Conservation (phyloP, 2,113 vertebrate species). For the Pandion haliaetus region DNA sequence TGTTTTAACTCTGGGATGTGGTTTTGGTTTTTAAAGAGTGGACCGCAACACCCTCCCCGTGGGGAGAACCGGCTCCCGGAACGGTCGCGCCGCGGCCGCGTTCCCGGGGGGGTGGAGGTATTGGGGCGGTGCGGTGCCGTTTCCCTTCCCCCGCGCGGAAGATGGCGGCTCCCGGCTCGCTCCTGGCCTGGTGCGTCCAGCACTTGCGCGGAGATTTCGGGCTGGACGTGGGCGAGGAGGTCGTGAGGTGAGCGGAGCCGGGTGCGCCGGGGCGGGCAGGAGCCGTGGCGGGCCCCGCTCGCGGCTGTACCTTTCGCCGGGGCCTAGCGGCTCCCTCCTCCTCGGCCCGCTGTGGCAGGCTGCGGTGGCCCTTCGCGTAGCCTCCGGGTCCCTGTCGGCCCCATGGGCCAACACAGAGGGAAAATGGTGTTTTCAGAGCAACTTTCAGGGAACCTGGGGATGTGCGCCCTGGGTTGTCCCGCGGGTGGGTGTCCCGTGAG, state of each 20-base stretch:
- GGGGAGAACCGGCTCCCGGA: neutral
- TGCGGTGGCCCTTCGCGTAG: neutral
- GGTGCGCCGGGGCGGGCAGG: too few species aligned
- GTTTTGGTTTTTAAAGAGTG: neutral
- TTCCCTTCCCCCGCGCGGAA: conserved; percentile 30
- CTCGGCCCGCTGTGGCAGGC: neutral
- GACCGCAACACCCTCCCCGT: neutral
- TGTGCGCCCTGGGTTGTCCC: neutral
- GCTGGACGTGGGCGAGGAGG: conserved; percentile 89
- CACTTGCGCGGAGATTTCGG: conserved; percentile 82
- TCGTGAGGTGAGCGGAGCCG: conserved; percentile 81
- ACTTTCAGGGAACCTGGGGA: too few species aligned
- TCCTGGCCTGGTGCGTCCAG: conserved; percentile 85
- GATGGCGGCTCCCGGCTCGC: conserved; percentile 51
- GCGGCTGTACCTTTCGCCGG: neutral
- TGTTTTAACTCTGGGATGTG: neutral
- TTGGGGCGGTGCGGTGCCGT: neutral
- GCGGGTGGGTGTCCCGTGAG: neutral
- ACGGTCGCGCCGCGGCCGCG: neutral
- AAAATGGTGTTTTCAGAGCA: neutral
- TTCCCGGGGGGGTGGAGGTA: neutral
- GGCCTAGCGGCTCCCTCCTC: too few species aligned
- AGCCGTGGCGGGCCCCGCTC: neutral
- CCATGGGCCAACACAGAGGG: accelerated
- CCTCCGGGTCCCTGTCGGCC: too few species aligned